Conservation (phyloP, 2,113 vertebrate genomes). For the Excalfactoria chinensis region DNA sequence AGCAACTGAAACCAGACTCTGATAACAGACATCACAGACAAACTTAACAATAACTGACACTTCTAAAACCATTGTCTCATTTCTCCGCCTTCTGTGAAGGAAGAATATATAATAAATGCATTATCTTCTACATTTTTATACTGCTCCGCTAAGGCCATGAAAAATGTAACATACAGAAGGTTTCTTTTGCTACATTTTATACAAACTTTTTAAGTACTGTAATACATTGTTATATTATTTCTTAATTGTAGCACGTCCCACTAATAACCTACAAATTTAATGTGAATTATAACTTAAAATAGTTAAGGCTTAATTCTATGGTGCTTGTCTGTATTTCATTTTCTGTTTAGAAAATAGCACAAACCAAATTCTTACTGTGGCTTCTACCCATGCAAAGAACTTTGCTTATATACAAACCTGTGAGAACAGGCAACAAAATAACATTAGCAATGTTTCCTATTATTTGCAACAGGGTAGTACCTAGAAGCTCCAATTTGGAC, state of each 20-base stretch:
- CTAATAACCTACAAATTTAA: not conserved
- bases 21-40: slow-evolving; percentile 7
- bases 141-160: not conserved
- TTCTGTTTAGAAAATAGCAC: not conserved
- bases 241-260: not conserved
- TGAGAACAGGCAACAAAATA: not conserved
- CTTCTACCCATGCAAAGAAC: not conserved
- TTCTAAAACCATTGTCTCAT: not conserved
- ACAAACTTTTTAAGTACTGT: not conserved
- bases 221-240: not conserved
- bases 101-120: not conserved
- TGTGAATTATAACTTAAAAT: not conserved
- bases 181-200: not conserved
- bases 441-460: not conserved
- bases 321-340: not conserved
- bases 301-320: not conserved
- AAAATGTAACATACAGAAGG: not conserved
- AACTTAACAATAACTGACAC: not conserved
- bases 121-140: not conserved
- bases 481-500: not conserved
- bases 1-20: not conserved
- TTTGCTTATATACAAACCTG: not conserved
- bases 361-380: not conserved
- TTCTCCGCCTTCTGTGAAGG: not conserved
- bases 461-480: not conserved